A percentile compares a stretch with the other conserved stretches of the same genome.
Evolutionary conservation across 2,888 invertebrate species (phyloP).

Genomic region (Nomada ruficornis): DNA sequence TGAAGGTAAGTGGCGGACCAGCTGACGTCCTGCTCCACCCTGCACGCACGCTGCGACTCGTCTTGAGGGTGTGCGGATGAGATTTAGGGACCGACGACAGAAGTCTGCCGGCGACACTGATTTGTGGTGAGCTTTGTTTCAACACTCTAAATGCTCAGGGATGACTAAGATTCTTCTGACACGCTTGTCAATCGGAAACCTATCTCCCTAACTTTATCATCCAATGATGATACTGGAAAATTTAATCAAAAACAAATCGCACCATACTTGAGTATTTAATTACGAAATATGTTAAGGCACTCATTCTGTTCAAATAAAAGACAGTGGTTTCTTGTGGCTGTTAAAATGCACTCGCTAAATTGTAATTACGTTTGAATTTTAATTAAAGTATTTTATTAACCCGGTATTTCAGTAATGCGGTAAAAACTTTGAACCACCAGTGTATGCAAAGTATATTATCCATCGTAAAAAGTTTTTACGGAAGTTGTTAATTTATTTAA

Average conservation of each 20-base stretch:
- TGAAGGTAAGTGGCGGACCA: slow-evolving; percentile 86
- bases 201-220: not conserved
- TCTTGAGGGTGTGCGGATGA: slow-evolving; percentile 84
- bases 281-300: no score
- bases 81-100: slow-evolving; percentile 84
- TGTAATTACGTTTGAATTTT: no score
- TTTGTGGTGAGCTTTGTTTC: slow-evolving; percentile 84
- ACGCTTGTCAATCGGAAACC: slow-evolving; percentile 13
- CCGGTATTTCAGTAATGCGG: no score
- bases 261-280: no score
- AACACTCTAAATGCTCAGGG: slow-evolving; percentile 75
- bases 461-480: not conserved
- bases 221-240: not conserved
- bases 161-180: slow-evolving; percentile 60
- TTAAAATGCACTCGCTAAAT: no score
- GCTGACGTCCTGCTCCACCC: slow-evolving; percentile 85
- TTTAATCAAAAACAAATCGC: not conserved
- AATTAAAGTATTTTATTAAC: no score
- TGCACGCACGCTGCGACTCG: slow-evolving; percentile 83
- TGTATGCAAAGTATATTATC: no score
- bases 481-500: not conserved
- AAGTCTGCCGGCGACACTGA: slow-evolving; percentile 84
- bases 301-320: no score
- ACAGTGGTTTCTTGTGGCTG: no score
- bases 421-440: no score